These are phyloP conservation scores for Polyodon spathula DNA, from an alignment of 2,113 vertebrate genomes.

Conservation along the genomic window DNA sequence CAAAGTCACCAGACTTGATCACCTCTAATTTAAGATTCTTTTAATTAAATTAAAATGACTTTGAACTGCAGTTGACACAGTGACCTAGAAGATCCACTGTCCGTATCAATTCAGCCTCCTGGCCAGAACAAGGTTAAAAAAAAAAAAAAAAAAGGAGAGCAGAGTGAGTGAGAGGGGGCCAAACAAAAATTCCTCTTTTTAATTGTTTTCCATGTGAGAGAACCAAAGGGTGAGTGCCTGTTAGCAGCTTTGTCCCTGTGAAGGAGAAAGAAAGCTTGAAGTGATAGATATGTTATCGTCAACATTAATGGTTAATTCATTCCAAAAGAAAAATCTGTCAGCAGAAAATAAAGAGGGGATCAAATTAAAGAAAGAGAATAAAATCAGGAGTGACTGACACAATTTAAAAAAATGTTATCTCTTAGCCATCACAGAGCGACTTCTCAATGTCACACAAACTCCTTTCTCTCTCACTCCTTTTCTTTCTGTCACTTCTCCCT, in stretches of 20 bases:
- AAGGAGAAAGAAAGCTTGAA: constrained; percentile 41
- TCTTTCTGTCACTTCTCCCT: constrained; percentile 41
- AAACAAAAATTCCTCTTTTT: constrained; percentile 44
- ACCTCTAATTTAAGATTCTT: too few species aligned
- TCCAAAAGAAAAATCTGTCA: constrained; percentile 67
- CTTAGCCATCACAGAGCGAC: constrained; percentile 46
- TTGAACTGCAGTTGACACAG: too few species aligned
- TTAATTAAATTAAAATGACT: too few species aligned
- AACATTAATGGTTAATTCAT: constrained; percentile 64
- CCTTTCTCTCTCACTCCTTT: constrained; percentile 52
- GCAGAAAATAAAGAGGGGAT: constrained; percentile 59
- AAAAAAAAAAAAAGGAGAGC: too few species aligned
- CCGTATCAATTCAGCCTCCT: too few species aligned
- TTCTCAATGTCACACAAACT: constrained; percentile 62
- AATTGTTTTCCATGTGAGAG: constrained; percentile 63
- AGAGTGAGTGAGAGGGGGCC: too few species aligned
- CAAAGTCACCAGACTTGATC: too few species aligned
- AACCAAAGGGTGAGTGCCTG: constrained; percentile 44
- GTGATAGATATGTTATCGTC: constrained; percentile 66
- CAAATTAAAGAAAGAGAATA: constrained; percentile 62
- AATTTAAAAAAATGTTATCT: constrained; percentile 63
- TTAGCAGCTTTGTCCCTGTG: constrained; percentile 37
- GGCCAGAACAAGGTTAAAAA: too few species aligned
- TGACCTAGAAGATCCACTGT: too few species aligned
- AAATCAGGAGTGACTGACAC: constrained; percentile 55